Base-by-base conservation (phyloP, 2,113 vertebrate species). In the Scophthalmus maximus region DNA sequence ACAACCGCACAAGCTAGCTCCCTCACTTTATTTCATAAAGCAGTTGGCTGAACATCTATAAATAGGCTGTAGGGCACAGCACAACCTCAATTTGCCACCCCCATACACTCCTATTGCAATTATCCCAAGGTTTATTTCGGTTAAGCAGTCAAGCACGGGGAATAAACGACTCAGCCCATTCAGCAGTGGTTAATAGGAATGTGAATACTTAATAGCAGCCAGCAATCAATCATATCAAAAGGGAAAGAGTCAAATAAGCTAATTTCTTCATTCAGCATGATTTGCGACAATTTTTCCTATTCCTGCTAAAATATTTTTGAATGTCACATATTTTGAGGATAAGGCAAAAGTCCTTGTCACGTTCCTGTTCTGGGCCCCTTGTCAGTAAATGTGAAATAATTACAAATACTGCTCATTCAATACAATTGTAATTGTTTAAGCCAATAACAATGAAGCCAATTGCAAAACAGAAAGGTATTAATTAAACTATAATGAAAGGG, bases 71-170 rank as follows among this genome's bases (percentile, higher is more conserved):
- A 91, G 91, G 91, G 91, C 90, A 91, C 85, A 58, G 82, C 90
- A 89, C 90, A 93, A 83, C 89, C 89, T 93, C 89, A 90, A 93
- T 94, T 92, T 91, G 83, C 90, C 88, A 83, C 91, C 87, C 88
- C 78, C 86, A 84, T 91, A 92, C 88, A 88, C 91, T 91, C 88
- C 92, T 89, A 89, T 89, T 87, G 90, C 90, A 94, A 93, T 94
- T 93, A 93, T 93, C 90, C 85, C 83, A 81, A 91, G 87, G 90
- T 94, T 93, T 93, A 93, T 92, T 94, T 93, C 86, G 68, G 89
- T 92, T 92, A 90, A 88, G 89, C 91, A 93, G 89, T 90, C 86
- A 91, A 89, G 91, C 91, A 92, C 32, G 26, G 87, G 87, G 85
- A 93, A 92, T 90, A 83, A 89, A 91, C 76, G 84, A 86, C 87